These are phyloP conservation scores for Dysmachus trigonus DNA, from an alignment of 2,888 invertebrate genomes.

Conservation along the genomic window DNA sequence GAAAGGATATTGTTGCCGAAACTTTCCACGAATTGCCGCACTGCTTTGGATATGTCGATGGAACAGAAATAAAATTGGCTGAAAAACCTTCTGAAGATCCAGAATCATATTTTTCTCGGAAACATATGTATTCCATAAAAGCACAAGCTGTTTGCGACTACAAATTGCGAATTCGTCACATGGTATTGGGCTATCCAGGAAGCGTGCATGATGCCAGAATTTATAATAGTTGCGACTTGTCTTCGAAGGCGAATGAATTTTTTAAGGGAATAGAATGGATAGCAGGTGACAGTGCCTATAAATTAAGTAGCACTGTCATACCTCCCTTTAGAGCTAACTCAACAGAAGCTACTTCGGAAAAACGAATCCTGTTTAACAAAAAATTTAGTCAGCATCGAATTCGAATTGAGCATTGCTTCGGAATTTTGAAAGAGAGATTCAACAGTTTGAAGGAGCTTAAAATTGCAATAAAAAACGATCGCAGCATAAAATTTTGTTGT, in stretches of 20 bases:
- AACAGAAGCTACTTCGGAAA: not conserved
- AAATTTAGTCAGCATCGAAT: not conserved
- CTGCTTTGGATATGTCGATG: slow-evolving; percentile 13
- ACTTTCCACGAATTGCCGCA: not conserved
- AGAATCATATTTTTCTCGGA: slow-evolving; percentile 18
- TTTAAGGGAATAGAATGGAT: not conserved
- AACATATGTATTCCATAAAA: slow-evolving; percentile 18
- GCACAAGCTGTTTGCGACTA: not conserved
- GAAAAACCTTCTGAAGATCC: not conserved
- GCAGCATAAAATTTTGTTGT: not conserved
- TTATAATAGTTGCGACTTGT: not conserved
- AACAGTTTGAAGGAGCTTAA: not conserved
- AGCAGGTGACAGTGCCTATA: not conserved
- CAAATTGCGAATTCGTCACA: not conserved
- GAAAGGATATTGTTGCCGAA: not conserved
- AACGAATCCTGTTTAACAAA: not conserved
- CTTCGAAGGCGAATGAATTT: not conserved
- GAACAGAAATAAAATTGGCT: slow-evolving; percentile 5
- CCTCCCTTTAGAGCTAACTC: not conserved
- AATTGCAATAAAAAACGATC: not conserved
- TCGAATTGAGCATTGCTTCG: not conserved
- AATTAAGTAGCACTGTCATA: not conserved
- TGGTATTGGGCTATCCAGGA: not conserved
- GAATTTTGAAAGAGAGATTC: not conserved
- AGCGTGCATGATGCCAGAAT: slow-evolving; percentile 17